Base-by-base conservation (phyloP, 2,888 invertebrate species). In the Tortricodes alternella region DNA sequence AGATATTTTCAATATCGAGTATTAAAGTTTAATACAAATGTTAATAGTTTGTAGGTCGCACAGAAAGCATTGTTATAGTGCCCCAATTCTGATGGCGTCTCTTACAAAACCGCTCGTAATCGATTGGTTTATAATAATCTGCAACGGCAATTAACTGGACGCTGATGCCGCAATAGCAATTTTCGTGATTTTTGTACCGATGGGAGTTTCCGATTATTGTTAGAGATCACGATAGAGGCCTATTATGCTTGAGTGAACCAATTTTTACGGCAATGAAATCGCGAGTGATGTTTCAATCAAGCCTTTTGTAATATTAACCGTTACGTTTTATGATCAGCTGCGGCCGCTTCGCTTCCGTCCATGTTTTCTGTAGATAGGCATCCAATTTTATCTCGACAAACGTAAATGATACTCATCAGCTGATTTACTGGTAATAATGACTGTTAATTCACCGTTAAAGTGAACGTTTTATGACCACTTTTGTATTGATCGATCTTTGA, bases 131-230 rank as follows among this genome's bases (percentile, higher is more conserved):
- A 79, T 78, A 81, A 82, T 78, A 83, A 84, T 85, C 80, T 63
- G 80, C 72, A 75, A 83, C 81, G 79, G 67, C 79, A 86, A 87
- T 86, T 88, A 85, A 64, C 67, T 65, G 66, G 69, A 65, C 67
- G 68, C 63, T 62, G 62, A 70, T 89, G 82, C 83, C 74, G 86
- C 77, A 88, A 89, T 62, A 37, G 67, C 67, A 76, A 82, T 82
- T 85, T 85, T 82, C 76, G 69, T 73, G 77, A 75, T 83, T 87
- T 88, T 79, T 76, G 78, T 77, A 71, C 67, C 73, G 73, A 77
- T 84, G 80, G 76, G 81, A 83, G 77, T 76, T 76, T 65, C 61
- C 58, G 69, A 67, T 84, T 83, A 88, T 86, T 87, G 87, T 85
- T 80, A 66, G 70, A 73, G 73, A 82, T 83, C 86, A 87, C 85